These are phyloP conservation scores for Rhogogaster chlorosoma DNA, from an alignment of 2,888 invertebrate genomes.

Conservation along the genomic window DNA sequence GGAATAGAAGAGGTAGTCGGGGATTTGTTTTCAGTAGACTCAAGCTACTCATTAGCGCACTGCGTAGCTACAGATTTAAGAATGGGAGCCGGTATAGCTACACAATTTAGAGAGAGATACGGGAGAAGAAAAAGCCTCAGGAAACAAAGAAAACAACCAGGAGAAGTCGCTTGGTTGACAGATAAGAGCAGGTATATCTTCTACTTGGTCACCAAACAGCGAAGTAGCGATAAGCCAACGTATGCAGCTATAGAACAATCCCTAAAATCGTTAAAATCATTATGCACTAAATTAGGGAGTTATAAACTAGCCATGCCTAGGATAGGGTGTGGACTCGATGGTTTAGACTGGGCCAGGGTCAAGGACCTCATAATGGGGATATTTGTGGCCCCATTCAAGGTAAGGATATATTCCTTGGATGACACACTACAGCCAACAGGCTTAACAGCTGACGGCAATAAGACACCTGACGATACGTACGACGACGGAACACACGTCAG, in stretches of 20 bases:
- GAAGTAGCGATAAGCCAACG: constrained; percentile 79
- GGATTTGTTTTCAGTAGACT: constrained; percentile 79
- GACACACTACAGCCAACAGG: background rate
- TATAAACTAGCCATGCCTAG: constrained; percentile 81
- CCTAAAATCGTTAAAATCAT: constrained; percentile 70
- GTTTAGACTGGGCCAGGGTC: constrained; percentile 82
- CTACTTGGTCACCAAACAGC: constrained; percentile 82
- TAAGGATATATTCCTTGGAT: background rate
- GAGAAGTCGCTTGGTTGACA: constrained; percentile 79
- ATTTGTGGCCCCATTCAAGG: constrained; percentile 75
- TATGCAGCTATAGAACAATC: constrained; percentile 55
- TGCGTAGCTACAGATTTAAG: constrained; percentile 81
- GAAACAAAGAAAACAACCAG: constrained; percentile 71
- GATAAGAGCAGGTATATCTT: constrained; percentile 78
- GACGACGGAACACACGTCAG: background rate
- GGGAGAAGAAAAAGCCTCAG: constrained; percentile 71
- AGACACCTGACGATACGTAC: background rate
- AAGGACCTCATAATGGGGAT: constrained; percentile 78
- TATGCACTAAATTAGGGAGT: constrained; percentile 69
- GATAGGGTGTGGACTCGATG: constrained; percentile 85
- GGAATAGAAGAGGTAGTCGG: constrained; percentile 75
- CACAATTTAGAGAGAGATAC: constrained; percentile 75
- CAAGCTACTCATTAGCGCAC: constrained; percentile 79
- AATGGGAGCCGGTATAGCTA: constrained; percentile 82
- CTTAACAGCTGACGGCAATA: background rate